phyloP scores from a whole-genome alignment of 37 sponge, comb jelly and placozoan genomes.

The Spongilla lacustris region DNA sequence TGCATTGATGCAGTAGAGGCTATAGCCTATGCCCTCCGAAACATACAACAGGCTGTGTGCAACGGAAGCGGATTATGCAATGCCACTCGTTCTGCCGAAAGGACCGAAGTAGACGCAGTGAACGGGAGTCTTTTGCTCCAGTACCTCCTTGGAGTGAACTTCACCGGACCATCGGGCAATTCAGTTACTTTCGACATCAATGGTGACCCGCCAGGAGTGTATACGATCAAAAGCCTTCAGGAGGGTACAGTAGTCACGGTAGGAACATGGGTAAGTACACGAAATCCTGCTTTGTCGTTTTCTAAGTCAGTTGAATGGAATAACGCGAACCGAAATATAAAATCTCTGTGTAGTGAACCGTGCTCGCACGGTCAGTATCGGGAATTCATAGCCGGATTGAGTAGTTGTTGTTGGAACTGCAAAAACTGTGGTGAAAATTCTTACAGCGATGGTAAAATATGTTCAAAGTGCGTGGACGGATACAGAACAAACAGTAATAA shows the following conservation, averaged over 20 bases:
- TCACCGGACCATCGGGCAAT: background rate
- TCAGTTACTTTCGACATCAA: conserved; percentile 46
- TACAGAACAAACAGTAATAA: conserved; percentile 31
- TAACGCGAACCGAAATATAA: background rate
- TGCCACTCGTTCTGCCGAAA: background rate
- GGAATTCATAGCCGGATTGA: background rate
- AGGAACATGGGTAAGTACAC: background rate
- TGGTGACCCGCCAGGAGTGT: conserved; percentile 31
- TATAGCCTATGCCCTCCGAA: conserved; percentile 61
- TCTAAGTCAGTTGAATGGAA: background rate
- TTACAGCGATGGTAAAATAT: conserved; percentile 1
- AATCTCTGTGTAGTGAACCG: background rate
- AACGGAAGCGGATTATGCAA: conserved; percentile 17
- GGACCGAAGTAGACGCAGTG: background rate
- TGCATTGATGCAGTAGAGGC: conserved; percentile 81
- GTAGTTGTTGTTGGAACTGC: conserved; percentile 71
- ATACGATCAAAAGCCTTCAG: conserved; percentile 28
- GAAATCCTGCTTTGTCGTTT: background rate
- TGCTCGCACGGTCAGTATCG: conserved; percentile 48
- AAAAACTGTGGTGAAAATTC: background rate
- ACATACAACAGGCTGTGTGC: conserved; percentile 34
- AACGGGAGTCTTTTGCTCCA: conserved; percentile 23
- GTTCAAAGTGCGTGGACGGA: conserved; percentile 44
- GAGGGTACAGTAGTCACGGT: background rate
- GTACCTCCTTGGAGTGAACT: conserved; percentile 3